Evolutionary conservation across 2,888 invertebrate genomes (phyloP).

Genomic region (Melieria picta): DNA sequence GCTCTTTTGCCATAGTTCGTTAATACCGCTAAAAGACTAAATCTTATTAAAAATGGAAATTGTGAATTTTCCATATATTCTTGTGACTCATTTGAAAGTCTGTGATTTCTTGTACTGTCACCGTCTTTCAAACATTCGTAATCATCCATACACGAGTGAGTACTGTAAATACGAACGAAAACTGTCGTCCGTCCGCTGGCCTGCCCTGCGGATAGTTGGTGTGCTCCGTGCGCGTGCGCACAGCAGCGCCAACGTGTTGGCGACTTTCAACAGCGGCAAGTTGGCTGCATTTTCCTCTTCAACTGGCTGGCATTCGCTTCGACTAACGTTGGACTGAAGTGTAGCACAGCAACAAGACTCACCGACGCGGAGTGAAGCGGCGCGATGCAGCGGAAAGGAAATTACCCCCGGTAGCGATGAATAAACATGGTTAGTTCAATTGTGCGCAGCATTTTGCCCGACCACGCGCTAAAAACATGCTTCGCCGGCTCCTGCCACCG

Average conservation of each 20-base stretch:
- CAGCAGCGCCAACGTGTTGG: constrained; percentile 7
- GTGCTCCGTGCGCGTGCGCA: constrained; percentile 46
- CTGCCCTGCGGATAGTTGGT: constrained; percentile 61
- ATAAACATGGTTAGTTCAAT: constrained; percentile 46
- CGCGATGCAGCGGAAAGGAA: constrained; percentile 40
- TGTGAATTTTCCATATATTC: no score
- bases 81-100: no score
- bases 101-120: no score
- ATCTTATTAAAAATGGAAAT: no score
- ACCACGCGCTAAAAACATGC: constrained; percentile 25
- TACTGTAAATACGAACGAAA: neutral
- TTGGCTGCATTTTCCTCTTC: constrained; percentile 13
- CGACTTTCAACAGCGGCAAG: constrained; percentile 15
- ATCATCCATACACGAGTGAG: no score
- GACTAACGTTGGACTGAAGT: no score
- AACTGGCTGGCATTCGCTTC: neutral
- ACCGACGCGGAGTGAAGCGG: neutral
- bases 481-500: constrained; percentile 8
- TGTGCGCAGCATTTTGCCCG: constrained; percentile 17
- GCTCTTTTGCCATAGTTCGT: no score
- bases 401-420: constrained; percentile 62
- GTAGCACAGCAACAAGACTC: constrained; percentile 3
- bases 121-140: no score
- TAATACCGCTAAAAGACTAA: no score
- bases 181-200: neutral